Evolutionary conservation across 2,888 invertebrate species (phyloP).

Genomic region (Tillus elongatus): DNA sequence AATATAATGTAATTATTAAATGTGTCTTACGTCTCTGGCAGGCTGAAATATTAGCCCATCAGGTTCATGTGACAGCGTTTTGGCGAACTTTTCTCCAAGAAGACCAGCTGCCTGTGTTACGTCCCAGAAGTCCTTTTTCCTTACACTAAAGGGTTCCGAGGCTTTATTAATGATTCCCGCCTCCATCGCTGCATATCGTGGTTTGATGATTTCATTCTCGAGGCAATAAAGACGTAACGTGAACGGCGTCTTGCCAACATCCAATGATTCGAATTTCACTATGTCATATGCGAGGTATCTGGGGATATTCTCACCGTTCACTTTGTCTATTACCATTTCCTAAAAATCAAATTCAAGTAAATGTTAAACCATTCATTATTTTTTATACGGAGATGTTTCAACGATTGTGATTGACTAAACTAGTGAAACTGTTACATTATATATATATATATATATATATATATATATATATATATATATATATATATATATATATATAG

Average conservation of each 20-base stretch:
- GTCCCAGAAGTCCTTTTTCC: slow-evolving; percentile 88
- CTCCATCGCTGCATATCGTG: slow-evolving; percentile 67
- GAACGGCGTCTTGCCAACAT: slow-evolving; percentile 71
- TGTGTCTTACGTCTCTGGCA: slow-evolving; percentile 63
- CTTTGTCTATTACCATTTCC: slow-evolving; percentile 96
- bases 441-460: too few relatives aligned
- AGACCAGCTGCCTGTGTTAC: slow-evolving; percentile 60
- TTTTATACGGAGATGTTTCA: neutral
- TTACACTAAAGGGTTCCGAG: slow-evolving; percentile 81
- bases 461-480: too few relatives aligned
- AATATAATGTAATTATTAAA: too few relatives aligned
- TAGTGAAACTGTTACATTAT: too few relatives aligned
- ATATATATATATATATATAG: too few relatives aligned
- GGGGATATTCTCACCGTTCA: slow-evolving; percentile 63
- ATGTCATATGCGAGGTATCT: slow-evolving; percentile 94
- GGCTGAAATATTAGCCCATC: slow-evolving; percentile 99
- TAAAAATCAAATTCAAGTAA: slow-evolving; percentile 38
- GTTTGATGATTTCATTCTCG: slow-evolving; percentile 58
- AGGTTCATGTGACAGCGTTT: slow-evolving; percentile 82
- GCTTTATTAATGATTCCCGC: slow-evolving; percentile 64
- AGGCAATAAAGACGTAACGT: slow-evolving; percentile 71
- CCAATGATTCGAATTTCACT: slow-evolving; percentile 68
- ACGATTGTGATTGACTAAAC: neutral
- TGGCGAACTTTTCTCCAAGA: slow-evolving; percentile 76
- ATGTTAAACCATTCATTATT: neutral